Evolutionary conservation across 2,113 vertebrate species (phyloP).

Genomic region (Myrmecobius fasciatus): DNA sequence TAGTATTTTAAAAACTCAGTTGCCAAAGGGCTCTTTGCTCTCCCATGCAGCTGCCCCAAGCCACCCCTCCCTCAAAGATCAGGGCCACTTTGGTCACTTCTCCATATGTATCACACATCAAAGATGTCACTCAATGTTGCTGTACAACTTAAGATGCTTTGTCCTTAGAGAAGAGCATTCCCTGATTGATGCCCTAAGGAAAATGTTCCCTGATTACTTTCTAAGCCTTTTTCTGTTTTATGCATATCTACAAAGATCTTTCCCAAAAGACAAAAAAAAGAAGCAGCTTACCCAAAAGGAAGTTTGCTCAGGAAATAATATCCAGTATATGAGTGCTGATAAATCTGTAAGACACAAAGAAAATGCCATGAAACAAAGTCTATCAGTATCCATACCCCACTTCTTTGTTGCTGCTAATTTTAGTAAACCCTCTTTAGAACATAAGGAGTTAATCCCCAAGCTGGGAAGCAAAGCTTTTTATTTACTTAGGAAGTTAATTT

Average conservation of each 20-base stretch:
- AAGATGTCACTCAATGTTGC: background rate
- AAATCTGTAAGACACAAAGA: conserved; percentile 87
- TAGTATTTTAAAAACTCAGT: background rate
- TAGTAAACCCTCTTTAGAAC: background rate
- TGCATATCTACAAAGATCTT: conserved; percentile 16
- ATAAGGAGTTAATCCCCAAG: background rate
- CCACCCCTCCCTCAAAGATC: background rate
- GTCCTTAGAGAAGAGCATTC: too few species aligned
- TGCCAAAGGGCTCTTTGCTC: background rate
- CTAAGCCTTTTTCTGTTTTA: background rate
- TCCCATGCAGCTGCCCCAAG: background rate
- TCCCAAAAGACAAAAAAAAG: conserved; percentile 64
- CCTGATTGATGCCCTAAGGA: background rate
- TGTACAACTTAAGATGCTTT: background rate
- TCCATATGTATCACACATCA: background rate
- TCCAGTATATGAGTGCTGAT: conserved; percentile 94
- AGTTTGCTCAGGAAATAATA: conserved; percentile 95
- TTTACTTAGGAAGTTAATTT: conserved; percentile 45
- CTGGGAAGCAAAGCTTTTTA: background rate
- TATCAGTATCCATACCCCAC: background rate
- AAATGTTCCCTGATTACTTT: fast-evolving
- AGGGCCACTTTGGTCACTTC: background rate
- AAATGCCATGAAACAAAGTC: conserved; percentile 48
- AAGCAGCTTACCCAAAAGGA: conserved; percentile 86
- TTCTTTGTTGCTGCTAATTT: conserved; percentile 21